Conservation (phyloP, 2,888 invertebrate genomes). For the Steinernema hermaphroditum region DNA sequence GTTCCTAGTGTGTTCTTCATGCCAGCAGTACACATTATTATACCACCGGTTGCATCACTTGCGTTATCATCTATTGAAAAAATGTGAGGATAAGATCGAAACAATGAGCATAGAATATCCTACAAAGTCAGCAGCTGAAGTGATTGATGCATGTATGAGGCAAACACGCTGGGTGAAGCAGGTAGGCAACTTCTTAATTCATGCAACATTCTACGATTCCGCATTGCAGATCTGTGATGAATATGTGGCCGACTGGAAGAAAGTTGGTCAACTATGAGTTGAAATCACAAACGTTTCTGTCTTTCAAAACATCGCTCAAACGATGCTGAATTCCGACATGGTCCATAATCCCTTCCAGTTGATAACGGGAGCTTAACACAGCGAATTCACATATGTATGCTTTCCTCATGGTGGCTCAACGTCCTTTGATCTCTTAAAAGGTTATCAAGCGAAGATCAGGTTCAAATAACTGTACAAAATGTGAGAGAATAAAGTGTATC, state of each 20-base stretch:
- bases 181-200: not conserved
- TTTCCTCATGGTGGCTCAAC: not conserved
- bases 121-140: not conserved
- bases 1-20: conserved; percentile 5
- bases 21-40: not conserved
- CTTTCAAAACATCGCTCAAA: not conserved
- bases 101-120: not conserved
- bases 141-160: conserved; percentile 21
- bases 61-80: conserved; percentile 11
- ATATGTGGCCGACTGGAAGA: conserved; percentile 33
- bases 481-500: not conserved
- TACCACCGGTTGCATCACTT: conserved; percentile 28
- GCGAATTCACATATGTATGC: conserved; percentile 1
- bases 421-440: not conserved
- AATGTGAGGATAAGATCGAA: conserved; percentile 26
- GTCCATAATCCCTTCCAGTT: not conserved
- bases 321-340: not conserved
- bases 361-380: not conserved
- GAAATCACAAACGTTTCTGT: too few relatives aligned
- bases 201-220: too few relatives aligned
- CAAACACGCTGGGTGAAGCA: not conserved
- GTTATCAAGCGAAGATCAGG: not conserved
- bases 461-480: not conserved
- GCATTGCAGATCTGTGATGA: conserved; percentile 34
- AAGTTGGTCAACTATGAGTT: conserved; percentile 19